A percentile compares a stretch with the other conserved stretches of the same genome.
phyloP scores from a whole-genome alignment of 2,888 invertebrate genomes.

The Cosmorhoe ocellata region DNA sequence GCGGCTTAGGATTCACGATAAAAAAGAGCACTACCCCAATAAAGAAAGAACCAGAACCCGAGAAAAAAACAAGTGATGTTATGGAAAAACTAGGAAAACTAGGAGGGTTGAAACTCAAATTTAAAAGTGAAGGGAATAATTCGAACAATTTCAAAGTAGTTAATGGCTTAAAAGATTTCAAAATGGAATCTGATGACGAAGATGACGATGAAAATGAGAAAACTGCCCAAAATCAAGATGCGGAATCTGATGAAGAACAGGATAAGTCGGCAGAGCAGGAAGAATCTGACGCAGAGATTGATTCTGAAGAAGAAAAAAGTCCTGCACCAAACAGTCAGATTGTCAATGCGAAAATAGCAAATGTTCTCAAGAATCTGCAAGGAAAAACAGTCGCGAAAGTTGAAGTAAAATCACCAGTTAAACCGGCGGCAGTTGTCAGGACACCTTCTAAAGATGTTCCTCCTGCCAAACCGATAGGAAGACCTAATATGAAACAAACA shows the following conservation, averaged over 20 bases:
- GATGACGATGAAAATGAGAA: slow-evolving; percentile 59
- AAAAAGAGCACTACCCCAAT: slow-evolving; percentile 67
- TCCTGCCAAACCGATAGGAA: slow-evolving; percentile 44
- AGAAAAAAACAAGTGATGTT: slow-evolving; percentile 50
- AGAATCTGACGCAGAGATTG: slow-evolving; percentile 43
- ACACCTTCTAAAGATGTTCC: slow-evolving; percentile 41
- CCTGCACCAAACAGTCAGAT: slow-evolving; percentile 28
- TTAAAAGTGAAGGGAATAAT: slow-evolving; percentile 71
- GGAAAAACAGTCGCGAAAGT: slow-evolving; percentile 45
- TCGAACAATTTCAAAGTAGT: slow-evolving; percentile 70
- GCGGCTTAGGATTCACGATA: slow-evolving; percentile 73
- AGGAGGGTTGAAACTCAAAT: slow-evolving; percentile 74
- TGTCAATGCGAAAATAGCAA: slow-evolving; percentile 22
- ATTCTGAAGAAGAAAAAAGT: slow-evolving; percentile 47
- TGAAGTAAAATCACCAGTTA: slow-evolving; percentile 41
- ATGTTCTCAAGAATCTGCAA: slow-evolving; percentile 47
- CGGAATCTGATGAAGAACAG: slow-evolving; percentile 49
- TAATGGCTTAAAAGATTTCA: slow-evolving; percentile 73
- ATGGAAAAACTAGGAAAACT: slow-evolving; percentile 69
- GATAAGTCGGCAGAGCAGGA: slow-evolving; percentile 45
- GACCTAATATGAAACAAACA: slow-evolving; percentile 71
- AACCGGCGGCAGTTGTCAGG: slow-evolving; percentile 34
- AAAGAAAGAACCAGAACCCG: slow-evolving; percentile 60
- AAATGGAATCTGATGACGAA: slow-evolving; percentile 66
- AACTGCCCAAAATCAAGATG: slow-evolving; percentile 48